Evolutionary conservation across 2,797 vertebrate species (phyloP), one percentile per base, ranked within the genome.

Genomic region (Chiroxiphia lanceolata): DNA sequence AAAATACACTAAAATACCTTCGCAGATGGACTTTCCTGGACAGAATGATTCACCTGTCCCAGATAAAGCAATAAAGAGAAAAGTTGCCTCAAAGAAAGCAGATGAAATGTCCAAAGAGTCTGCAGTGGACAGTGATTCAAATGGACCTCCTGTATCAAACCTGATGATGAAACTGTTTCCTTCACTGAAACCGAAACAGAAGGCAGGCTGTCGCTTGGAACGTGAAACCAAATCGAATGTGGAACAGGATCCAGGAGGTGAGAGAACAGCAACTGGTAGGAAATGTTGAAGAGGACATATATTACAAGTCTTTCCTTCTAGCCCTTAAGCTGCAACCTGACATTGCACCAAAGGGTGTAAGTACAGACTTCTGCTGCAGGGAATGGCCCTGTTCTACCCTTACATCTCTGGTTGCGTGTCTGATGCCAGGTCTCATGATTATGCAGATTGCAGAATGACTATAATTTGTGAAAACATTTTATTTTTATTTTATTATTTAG

Each of bases 121-220:
- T 79, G 86, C 87, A 40, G 76, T 61, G 36, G 93, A 83, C 61
- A 83, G 89, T 63, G 95, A 94, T 57, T 61, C 90, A 56, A 97
- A 96, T n/a, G 88, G 96, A 83, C 98, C 98, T 87, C 98, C 98
- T 31, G 89, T 98, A 29, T 99, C 99, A 11, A 98, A 98, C 83
- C 98, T 99, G 92, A 98, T 99, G 98, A 96, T 98, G 15, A 99
- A 98, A 85, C 90, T 99, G 53, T 99, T 99, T 95, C 99, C 99
- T 85, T 98, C 98, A 4, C 97, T 99, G 94, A 99, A 98, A 97
- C 97, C 98, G 0, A 99, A 98, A 92, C 80, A 97, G 71, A 98
- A 98, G 81, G 94, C 97, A 81, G 96, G 97, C 72, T 95, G 90
- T 87, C 87, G 45, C 31, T 53, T 69, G 15, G 94, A 82, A 77